Evolutionary conservation across 2,113 vertebrate species (phyloP), one percentile per base, ranked within the genome.

Genomic region (Phasianus colchicus): DNA sequence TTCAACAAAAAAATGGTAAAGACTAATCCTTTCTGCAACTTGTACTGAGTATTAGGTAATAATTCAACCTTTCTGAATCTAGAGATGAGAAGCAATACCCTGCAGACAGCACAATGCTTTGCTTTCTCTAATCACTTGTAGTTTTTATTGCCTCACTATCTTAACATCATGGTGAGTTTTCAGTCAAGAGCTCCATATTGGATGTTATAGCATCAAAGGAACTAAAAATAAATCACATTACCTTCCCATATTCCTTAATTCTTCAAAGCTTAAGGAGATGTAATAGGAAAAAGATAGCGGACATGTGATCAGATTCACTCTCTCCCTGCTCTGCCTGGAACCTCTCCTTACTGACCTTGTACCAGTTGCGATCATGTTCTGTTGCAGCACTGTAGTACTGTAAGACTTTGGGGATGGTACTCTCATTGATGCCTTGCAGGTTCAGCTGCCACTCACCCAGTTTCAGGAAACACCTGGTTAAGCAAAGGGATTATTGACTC

Each of bases 371-470:
- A 95, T 99, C 99, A 0, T 99, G 99, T 95, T 99, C 99, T 0
- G 99, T 99, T 67, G 99, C 99, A 29, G 99, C 99, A 25, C 98
- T 99, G 97, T 99, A 99, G 97, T 99, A 99, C 90, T 99, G 99
- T 78, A 99, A 94, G 48, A 99, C 99, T 36, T 99, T 99, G 88
- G 99, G 99, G 96, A 99, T 99, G 73, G 99, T 99, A 96, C 99
- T 99, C 96, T 99, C 99, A 0, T 99, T 99, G 97, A 99, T 99
- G 94, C 99, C 99, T 95, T 99, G 99, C 47, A 99, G 98, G 95
- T 98, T 99, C 83, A 99, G 98, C 97, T 99, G 99, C 99, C 99
- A 99, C 94, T 99, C 99, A 1, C 99, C 99, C 72, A 99, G 97
- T 47, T 99, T 99, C 96, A 99, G 97, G 95, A 99, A 99, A 96